These are phyloP conservation scores for Gallinago stenura DNA, from an alignment of 2,797 vertebrate species.

Conservation along the genomic window DNA sequence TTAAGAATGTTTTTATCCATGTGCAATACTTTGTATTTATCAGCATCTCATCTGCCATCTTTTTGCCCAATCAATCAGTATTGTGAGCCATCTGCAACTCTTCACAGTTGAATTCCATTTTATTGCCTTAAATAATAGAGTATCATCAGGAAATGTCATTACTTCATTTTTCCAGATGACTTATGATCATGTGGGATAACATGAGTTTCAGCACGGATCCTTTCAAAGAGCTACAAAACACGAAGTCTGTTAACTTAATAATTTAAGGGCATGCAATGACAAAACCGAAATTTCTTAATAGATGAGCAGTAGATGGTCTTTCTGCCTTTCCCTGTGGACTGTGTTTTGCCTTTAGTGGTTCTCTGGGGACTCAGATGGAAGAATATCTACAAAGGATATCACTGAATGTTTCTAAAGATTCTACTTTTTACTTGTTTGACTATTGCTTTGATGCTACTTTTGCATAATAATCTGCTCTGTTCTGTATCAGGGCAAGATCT, in stretches of 20 bases:
- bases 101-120: slow-evolving; percentile 59
- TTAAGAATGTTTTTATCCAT: slow-evolving; percentile 9
- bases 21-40: slow-evolving; percentile 30
- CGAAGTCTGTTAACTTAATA: background rate
- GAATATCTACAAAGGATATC: background rate
- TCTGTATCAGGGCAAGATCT: background rate
- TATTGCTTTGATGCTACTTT: background rate
- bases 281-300: background rate
- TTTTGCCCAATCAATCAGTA: background rate
- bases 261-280: background rate
- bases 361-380: background rate
- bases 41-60: slow-evolving; percentile 26
- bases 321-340: background rate
- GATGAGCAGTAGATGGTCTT: background rate
- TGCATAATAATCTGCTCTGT: background rate
- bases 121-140: slow-evolving; percentile 47
- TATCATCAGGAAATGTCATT: slow-evolving; percentile 33
- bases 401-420: background rate
- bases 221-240: background rate
- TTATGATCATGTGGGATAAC: background rate
- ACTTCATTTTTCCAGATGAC: slow-evolving; percentile 36
- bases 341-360: background rate
- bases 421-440: background rate
- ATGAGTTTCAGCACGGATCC: background rate
- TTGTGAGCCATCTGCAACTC: slow-evolving; percentile 56